Percentiles rank a stretch among this genome's conserved stretches.
These are phyloP conservation scores for Nyctalus aviator DNA, from an alignment of 2,797 vertebrate genomes.

Conservation along the genomic window DNA sequence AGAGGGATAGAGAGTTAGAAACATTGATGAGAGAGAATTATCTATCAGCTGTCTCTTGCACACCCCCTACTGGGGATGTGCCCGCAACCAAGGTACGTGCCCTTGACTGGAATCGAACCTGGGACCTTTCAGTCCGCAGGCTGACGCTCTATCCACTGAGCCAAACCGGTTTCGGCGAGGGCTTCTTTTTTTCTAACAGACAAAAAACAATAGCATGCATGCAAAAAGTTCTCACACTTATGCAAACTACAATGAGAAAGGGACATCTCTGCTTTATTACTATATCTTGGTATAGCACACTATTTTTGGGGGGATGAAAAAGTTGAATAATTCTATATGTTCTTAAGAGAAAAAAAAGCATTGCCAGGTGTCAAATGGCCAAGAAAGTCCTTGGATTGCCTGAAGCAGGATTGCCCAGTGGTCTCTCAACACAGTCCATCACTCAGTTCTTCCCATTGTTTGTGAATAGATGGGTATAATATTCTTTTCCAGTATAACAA, in stretches of 20 bases:
- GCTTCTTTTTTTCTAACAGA: background rate
- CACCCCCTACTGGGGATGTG: too few species aligned
- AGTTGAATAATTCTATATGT: background rate
- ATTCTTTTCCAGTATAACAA: background rate
- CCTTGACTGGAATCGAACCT: too few species aligned
- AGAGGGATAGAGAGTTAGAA: too few species aligned
- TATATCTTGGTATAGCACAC: background rate
- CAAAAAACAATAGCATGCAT: background rate
- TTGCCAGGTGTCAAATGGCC: background rate
- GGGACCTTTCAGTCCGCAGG: too few species aligned
- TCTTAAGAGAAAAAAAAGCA: slow-evolving; percentile 40
- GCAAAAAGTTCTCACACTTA: background rate
- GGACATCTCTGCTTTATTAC: background rate
- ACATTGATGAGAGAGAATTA: too few species aligned
- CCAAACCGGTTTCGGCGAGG: too few species aligned
- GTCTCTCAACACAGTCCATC: background rate
- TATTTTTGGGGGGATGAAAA: background rate
- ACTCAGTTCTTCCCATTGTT: background rate
- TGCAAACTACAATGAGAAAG: background rate
- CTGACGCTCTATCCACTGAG: too few species aligned
- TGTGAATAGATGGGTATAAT: background rate
- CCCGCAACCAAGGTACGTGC: too few species aligned
- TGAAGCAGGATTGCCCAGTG: background rate
- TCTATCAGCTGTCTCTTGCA: too few species aligned
- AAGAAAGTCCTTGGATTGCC: background rate